phyloP scores from a whole-genome alignment of 2,113 vertebrate species.

The Sardina pilchardus region DNA sequence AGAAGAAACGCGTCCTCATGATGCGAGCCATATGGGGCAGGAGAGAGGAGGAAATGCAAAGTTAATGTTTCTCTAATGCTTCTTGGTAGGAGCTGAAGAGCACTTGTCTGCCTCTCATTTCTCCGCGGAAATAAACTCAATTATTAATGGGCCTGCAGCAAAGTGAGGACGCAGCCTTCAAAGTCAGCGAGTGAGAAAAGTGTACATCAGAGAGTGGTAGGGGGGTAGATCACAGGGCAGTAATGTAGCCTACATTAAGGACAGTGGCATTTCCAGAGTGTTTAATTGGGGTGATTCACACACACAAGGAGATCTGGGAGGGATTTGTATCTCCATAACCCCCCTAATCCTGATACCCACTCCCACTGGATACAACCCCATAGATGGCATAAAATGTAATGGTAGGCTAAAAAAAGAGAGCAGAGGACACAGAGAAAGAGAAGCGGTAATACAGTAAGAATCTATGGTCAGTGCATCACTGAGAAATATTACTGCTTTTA shows the following conservation, averaged over 20 bases:
- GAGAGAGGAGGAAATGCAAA: not conserved
- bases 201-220: not conserved
- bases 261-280: not conserved
- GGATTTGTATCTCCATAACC: not conserved
- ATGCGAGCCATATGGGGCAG: not conserved
- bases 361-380: not conserved
- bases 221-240: not conserved
- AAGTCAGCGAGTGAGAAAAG: not conserved
- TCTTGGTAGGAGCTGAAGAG: not conserved
- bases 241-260: not conserved
- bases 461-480: not conserved
- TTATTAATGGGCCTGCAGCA: conserved; percentile 33
- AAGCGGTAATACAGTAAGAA: not conserved
- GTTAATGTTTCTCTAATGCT: conserved; percentile 3
- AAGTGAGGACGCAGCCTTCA: not conserved
- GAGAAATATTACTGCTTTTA: not conserved
- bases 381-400: not conserved
- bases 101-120: not conserved
- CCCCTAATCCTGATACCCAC: not conserved
- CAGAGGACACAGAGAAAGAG: not conserved
- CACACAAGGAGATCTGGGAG: not conserved
- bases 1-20: not conserved
- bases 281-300: not conserved
- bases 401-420: not conserved
- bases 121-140: conserved; percentile 18